These are phyloP conservation scores for Catagonus wagneri DNA, from an alignment of 2,113 vertebrate genomes.

Conservation along the genomic window DNA sequence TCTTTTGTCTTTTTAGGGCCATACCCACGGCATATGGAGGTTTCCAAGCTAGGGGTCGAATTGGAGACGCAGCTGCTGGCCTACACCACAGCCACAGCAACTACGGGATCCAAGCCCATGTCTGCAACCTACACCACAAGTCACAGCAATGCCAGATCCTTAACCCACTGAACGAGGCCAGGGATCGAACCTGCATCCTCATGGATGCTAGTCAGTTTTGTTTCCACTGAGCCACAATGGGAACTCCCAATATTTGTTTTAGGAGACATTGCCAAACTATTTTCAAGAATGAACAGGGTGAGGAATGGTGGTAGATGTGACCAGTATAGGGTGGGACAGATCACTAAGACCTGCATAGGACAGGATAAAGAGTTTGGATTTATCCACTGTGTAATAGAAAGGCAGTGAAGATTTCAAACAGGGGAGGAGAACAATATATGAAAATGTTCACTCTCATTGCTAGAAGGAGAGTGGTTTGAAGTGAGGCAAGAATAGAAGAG, in stretches of 20 bases:
- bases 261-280: neutral
- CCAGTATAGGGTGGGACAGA: neutral
- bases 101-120: no score
- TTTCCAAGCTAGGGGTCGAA: no score
- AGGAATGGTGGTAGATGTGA: neutral
- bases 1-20: no score
- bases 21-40: no score
- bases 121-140: no score
- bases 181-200: no score
- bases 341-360: neutral
- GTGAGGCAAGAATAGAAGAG: neutral
- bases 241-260: neutral
- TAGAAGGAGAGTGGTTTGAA: neutral
- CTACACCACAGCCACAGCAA: no score
- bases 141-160: no score
- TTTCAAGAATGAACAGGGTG: neutral
- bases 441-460: neutral
- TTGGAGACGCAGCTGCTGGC: no score
- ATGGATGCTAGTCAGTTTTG: no score
- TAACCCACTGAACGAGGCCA: no score
- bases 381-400: neutral
- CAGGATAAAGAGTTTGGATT: neutral
- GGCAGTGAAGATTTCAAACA: slow-evolving; percentile 1
- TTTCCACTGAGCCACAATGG: no score
- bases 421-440: neutral